Percentiles rank a stretch among this genome's conserved stretches.
These are phyloP conservation scores for Drosophila micromelanica DNA, from an alignment of 1,140 invertebrate species.

Conservation along the genomic window DNA sequence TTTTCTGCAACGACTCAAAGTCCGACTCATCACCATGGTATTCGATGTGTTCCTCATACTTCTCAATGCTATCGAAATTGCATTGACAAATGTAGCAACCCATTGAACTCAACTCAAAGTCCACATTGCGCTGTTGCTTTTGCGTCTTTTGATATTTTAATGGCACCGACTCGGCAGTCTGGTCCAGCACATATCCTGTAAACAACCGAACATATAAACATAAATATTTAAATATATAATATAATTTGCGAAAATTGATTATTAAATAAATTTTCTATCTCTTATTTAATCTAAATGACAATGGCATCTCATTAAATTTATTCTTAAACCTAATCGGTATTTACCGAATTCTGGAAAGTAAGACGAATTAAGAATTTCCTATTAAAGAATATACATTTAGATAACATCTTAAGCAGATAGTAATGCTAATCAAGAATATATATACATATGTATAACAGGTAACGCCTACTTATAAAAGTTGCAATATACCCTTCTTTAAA, in stretches of 20 bases:
- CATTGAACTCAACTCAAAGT: slow-evolving; percentile 60
- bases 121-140: slow-evolving; percentile 7
- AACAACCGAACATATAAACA: background rate
- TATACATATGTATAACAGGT: too few species aligned
- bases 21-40: slow-evolving; percentile 75
- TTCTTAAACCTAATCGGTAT: background rate
- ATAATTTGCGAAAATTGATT: too few species aligned
- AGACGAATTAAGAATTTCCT: too few species aligned
- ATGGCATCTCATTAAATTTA: too few species aligned
- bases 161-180: slow-evolving; percentile 22
- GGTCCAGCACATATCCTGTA: slow-evolving; percentile 55
- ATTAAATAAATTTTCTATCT: too few species aligned
- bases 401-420: too few species aligned
- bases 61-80: slow-evolving; percentile 69
- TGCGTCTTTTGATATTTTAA: slow-evolving; percentile 68
- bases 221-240: too few species aligned
- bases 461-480: too few species aligned
- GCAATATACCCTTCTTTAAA: too few species aligned
- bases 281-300: too few species aligned
- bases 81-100: slow-evolving; percentile 73
- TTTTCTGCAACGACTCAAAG: slow-evolving; percentile 59
- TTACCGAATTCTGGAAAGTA: background rate
- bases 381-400: too few species aligned
- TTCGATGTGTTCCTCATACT: slow-evolving; percentile 76
- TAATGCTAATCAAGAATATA: too few species aligned